Percentiles rank a stretch among this genome's conserved stretches.
phyloP scores from a whole-genome alignment of 2,113 vertebrate species.

The Tragelaphus scriptus region DNA sequence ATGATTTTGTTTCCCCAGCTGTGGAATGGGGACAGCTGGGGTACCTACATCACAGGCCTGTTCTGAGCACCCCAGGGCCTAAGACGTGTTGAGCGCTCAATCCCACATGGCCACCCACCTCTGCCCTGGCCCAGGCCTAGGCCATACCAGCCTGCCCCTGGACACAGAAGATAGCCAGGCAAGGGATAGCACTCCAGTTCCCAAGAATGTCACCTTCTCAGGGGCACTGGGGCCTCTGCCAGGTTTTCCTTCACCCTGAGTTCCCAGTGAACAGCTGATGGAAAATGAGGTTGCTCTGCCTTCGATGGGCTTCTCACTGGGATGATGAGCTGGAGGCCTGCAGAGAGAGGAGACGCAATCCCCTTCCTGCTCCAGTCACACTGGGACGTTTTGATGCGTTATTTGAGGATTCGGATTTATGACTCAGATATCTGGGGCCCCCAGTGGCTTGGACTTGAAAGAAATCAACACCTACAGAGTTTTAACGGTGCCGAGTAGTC shows the following conservation, averaged over 20 bases:
- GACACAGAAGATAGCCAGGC: no score
- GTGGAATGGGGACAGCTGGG: rapidly evolving
- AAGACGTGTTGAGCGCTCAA: rapidly evolving
- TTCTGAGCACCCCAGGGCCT: background rate
- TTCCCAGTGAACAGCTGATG: rapidly evolving
- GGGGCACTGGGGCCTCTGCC: rapidly evolving
- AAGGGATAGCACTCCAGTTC: background rate
- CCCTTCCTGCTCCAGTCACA: background rate
- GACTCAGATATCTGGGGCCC: background rate
- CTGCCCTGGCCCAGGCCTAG: background rate
- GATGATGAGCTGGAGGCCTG: background rate
- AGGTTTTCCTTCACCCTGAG: no score
- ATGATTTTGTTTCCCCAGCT: background rate
- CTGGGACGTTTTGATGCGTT: rapidly evolving
- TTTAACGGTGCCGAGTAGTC: background rate
- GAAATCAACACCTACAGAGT: background rate
- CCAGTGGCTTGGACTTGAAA: background rate
- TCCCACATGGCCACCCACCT: rapidly evolving
- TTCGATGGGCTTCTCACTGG: no score
- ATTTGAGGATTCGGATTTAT: background rate
- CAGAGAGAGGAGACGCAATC: rapidly evolving
- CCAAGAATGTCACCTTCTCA: background rate
- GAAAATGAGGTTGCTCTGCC: background rate
- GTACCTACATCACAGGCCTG: rapidly evolving
- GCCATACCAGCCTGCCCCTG: rapidly evolving